Base-by-base conservation (phyloP, 2,888 invertebrate species). In the Caenorhabditis panamensis region DNA sequence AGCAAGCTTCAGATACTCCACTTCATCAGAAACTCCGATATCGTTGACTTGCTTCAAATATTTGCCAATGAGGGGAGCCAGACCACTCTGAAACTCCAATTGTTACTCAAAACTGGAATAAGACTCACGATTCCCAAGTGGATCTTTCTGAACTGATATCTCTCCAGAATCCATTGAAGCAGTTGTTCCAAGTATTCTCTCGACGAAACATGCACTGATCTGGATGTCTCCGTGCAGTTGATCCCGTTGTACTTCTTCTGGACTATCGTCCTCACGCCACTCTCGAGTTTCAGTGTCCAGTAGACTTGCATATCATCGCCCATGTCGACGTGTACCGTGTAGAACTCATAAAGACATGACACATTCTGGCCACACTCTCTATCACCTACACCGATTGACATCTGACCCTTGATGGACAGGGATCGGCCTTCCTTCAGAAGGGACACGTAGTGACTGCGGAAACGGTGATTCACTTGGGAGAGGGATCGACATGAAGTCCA, bases 261-360 rank as follows among this genome's bases (percentile, higher is more conserved):
- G 2, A 78, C 69, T 5, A 69, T 58, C 37, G 77, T 78, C 47
- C 69, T 13, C 11, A 64, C 47, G 5, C 69, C 69, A 26, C 77
- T 71, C 28, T 69, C 59, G 49, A 31, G 6, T 26, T 78, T 63
- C 28, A 78, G 20, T 16, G 51, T 53, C 64, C 68, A 71, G 13
- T 64, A 41, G 5, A 78, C 69, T 16, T 31, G 31, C 41, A 64
- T 47, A 5, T 78, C 51, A 4, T 49, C 51, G 24, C 51, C 69
- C 58, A 78, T 59, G n/a, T 64, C 41, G 56, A 58, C 37, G 11
- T 66, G 69, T 16, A 78, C 31, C 28, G 64, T 59, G 64, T 64
- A 78, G 59, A 78, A 78, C 64, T 78, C 77, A 66, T 53, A 75
- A 73, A 73, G 73, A 73, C 41, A 73, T 31, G 64, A 66, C 41